A percentile compares a stretch with the other conserved stretches of the same genome.
Conservation (phyloP, 2,888 invertebrate species). For the Bugula neritina region DNA sequence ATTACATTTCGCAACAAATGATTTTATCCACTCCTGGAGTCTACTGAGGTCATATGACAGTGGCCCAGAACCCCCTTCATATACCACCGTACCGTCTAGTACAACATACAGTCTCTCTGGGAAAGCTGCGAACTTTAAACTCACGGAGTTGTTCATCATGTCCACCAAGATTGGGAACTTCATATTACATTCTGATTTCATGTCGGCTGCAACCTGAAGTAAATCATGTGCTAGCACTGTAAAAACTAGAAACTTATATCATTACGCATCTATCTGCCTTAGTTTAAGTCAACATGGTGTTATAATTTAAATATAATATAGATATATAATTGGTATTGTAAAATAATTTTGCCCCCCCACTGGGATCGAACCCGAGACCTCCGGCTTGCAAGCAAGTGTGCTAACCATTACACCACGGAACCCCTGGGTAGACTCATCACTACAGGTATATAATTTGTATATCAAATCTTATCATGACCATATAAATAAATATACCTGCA, state of each 20-base stretch:
- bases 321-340: no score
- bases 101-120: not conserved
- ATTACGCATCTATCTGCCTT: no score
- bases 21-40: not conserved
- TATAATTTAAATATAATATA: no score
- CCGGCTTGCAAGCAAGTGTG: not conserved
- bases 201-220: not conserved
- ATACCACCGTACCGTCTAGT: not conserved
- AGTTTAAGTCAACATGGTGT: no score
- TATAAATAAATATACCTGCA: not conserved
- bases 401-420: not conserved
- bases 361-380: no score
- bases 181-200: not conserved
- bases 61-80: not conserved
- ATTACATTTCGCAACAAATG: not conserved
- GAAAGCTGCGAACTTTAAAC: not conserved
- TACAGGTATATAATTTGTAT: not conserved
- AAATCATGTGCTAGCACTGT: not conserved
- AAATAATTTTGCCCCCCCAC: no score
- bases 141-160: not conserved
- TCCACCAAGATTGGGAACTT: not conserved
- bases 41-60: not conserved
- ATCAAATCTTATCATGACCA: not conserved
- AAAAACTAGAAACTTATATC: no score
- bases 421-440: not conserved